Evolutionary conservation across 2,797 vertebrate genomes (phyloP).

Genomic region (Pteronotus mesoamericanus): DNA sequence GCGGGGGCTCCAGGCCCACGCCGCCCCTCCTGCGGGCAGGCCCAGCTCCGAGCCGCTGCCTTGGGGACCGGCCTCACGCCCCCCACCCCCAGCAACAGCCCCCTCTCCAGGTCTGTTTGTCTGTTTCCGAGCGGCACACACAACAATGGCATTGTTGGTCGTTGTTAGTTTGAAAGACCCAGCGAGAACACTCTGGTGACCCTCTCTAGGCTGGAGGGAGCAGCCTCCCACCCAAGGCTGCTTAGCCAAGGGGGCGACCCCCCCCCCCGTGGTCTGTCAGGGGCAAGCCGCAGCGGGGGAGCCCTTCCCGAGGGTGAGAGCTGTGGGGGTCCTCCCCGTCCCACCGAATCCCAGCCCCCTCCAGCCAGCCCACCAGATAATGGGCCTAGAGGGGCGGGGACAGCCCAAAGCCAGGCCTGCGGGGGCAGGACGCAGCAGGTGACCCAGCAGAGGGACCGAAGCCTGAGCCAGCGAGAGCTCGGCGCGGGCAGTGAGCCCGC

Average conservation of each 20-base stretch:
- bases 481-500: fast-evolving
- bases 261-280: neutral
- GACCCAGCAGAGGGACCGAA: fast-evolving
- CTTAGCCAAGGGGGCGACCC: neutral
- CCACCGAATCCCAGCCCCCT: neutral
- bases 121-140: fast-evolving
- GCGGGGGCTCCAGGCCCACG: no score
- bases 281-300: neutral
- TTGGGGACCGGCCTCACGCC: no score
- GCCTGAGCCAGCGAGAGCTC: no score
- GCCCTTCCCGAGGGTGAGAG: neutral
- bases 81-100: fast-evolving
- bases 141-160: neutral
- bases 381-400: fast-evolving
- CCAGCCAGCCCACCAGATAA: neutral
- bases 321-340: neutral
- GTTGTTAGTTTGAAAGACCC: neutral
- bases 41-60: neutral
- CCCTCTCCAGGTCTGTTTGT: fast-evolving
- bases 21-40: no score
- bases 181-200: neutral
- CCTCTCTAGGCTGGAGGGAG: neutral
- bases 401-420: fast-evolving
- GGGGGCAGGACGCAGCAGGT: fast-evolving
- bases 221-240: neutral